Conservation (phyloP, 2,888 invertebrate genomes). For the Acanthoscelides obtectus region DNA sequence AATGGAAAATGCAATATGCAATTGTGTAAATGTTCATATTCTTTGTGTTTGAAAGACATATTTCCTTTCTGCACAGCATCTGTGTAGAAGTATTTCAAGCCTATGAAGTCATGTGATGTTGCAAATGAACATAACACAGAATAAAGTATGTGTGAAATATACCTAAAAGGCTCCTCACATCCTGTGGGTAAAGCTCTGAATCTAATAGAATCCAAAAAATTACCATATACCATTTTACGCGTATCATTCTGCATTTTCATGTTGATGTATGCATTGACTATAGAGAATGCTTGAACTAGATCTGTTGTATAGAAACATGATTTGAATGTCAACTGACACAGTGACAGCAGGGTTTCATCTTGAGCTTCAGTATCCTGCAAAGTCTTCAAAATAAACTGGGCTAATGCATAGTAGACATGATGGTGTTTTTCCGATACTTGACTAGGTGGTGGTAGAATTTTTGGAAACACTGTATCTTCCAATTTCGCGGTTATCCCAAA, state of each 20-base stretch:
- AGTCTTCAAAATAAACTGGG: not conserved
- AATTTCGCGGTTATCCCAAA: constrained; percentile 8
- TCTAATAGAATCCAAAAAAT: not conserved
- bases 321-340: not conserved
- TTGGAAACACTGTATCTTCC: not conserved
- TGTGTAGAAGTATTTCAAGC: not conserved
- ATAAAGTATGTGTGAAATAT: not conserved
- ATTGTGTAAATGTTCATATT: constrained; percentile 11
- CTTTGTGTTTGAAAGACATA: constrained; percentile 7
- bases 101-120: not conserved
- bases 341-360: not conserved
- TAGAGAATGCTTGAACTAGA: not conserved
- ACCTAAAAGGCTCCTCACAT: constrained; percentile 10
- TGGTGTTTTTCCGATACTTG: not conserved
- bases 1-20: constrained; percentile 12
- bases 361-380: not conserved
- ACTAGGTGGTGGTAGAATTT: not conserved
- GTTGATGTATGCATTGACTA: not conserved
- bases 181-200: not conserved
- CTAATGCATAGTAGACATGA: not conserved
- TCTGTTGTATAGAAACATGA: not conserved
- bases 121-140: not conserved
- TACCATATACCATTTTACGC: not conserved
- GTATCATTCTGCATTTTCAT: not conserved
- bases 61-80: not conserved